phyloP scores from a whole-genome alignment of 64 coral and sea anemone species.

The Stichodactyla mertensii region DNA sequence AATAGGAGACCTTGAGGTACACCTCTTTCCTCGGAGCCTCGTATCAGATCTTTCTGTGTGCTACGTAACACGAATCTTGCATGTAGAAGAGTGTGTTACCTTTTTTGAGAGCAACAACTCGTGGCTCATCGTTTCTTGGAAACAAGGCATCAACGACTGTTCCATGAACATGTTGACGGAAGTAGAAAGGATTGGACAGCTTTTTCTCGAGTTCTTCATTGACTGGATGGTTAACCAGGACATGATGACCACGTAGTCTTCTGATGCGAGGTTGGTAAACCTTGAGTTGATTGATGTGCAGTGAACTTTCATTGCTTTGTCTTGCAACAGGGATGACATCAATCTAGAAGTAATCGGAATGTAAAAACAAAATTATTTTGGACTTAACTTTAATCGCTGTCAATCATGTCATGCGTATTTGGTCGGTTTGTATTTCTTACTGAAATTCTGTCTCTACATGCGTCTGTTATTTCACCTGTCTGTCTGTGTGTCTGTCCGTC shows the following conservation, averaged over 20 bases:
- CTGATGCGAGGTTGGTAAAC: slow-evolving; percentile 49
- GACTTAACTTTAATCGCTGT: not conserved
- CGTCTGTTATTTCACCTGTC: too few species aligned
- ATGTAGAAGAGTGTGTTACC: not conserved
- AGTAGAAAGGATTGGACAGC: too few species aligned
- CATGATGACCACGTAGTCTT: not conserved
- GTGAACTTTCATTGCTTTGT: not conserved
- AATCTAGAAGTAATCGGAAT: slow-evolving; percentile 10
- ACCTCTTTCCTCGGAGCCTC: too few species aligned
- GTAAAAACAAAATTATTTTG: not conserved
- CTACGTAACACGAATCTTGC: too few species aligned
- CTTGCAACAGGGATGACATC: slow-evolving; percentile 29
- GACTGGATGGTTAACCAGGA: too few species aligned
- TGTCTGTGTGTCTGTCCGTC: too few species aligned
- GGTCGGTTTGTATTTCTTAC: too few species aligned
- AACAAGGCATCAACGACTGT: slow-evolving; percentile 34
- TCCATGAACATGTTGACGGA: slow-evolving; percentile 14
- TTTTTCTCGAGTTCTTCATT: too few species aligned
- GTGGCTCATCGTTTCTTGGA: slow-evolving; percentile 24
- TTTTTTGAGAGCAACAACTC: slow-evolving; percentile 44
- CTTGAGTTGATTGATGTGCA: slow-evolving; percentile 32
- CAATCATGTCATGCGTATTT: not conserved
- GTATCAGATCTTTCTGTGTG: too few species aligned
- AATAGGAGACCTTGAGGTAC: too few species aligned
- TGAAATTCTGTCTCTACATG: too few species aligned